phyloP scores from a whole-genome alignment of 2,797 vertebrate genomes.

The Glyptemys insculpta region DNA sequence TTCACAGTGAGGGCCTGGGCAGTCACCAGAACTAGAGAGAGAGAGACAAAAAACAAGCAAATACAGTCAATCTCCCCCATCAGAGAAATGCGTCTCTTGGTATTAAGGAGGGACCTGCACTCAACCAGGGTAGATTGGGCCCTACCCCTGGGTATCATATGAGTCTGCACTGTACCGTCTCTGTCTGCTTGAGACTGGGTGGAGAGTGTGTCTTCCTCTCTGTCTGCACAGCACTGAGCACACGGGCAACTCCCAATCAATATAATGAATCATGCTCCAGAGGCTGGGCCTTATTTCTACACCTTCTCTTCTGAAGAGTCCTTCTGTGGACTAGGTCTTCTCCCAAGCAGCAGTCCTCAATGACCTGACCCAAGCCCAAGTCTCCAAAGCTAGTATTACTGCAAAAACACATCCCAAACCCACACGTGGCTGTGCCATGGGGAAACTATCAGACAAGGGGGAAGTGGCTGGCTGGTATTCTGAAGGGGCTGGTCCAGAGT shows the following conservation, averaged over 20 bases:
- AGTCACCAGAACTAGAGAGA: constrained; percentile 71
- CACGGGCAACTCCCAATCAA: neutral
- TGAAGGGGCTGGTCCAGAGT: neutral
- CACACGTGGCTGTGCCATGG: too few relatives aligned
- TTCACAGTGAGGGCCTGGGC: constrained; percentile 64
- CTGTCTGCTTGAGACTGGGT: neutral
- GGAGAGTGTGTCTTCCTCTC: neutral
- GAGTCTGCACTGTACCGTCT: neutral
- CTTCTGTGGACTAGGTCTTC: neutral
- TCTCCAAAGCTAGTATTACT: neutral
- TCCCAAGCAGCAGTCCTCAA: neutral
- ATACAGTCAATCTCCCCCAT: constrained; percentile 24
- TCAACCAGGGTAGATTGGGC: neutral
- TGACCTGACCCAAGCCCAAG: too few relatives aligned
- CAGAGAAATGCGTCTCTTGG: neutral
- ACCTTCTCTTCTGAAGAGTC: neutral
- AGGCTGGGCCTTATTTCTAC: neutral
- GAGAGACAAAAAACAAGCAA: constrained; percentile 3
- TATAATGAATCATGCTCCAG: neutral
- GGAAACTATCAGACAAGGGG: too few relatives aligned
- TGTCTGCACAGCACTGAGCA: neutral
- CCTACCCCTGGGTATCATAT: neutral
- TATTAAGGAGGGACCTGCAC: constrained; percentile 17
- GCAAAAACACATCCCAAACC: neutral
- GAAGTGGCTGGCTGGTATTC: neutral